Base-by-base conservation (phyloP, 2,888 invertebrate species). In the Maniola hyperantus region DNA sequence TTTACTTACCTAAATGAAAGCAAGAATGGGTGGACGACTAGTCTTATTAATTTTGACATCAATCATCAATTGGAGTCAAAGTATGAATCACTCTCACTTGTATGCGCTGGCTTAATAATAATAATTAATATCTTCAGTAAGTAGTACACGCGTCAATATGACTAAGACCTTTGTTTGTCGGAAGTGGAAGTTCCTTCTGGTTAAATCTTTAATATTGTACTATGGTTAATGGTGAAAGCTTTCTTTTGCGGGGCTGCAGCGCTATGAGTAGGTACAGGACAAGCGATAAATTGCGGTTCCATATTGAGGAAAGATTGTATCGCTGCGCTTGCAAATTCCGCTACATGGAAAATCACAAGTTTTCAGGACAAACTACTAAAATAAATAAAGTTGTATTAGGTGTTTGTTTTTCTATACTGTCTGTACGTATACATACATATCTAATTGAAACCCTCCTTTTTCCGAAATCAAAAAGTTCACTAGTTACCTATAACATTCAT, bases 11-110 rank as follows among this genome's bases (percentile, higher is more conserved):
- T 8, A 34, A 55, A 54, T 60, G 48, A 60, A 65, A 60, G 60
- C 48, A 42, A 15, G 6, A 6, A 20, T 39, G n/a, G 66, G 66
- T 60, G 66, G 55, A 69, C 18, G 55, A 39, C 60, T 54, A 66
- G 10, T 59, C 13, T 58, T 64, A 59, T 39, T 60, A 53, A 42
- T 50, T 50, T 48, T 10, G 54, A 57, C 33, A 13, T 26, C 62
- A 57, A 60, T 53, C 33, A 13, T 26, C 62, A 57, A 60, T 53
- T 46, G 34, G 54, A 61, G 20, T 36, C 26, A 36, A 54, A 60
- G 11, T 20, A 11, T 60, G 69, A 64, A 13, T 69, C 69, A 69
- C 34, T 54, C 20, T 66, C 42, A 55, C 48, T 58, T 59, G 34
- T 26, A 53, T 26, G 42, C 8, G 33, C 44, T 51, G 53, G 39